Percentiles rank a stretch among this genome's conserved stretches.
Conservation (phyloP, 2,113 vertebrate genomes). For the Henicopernis longicauda region DNA sequence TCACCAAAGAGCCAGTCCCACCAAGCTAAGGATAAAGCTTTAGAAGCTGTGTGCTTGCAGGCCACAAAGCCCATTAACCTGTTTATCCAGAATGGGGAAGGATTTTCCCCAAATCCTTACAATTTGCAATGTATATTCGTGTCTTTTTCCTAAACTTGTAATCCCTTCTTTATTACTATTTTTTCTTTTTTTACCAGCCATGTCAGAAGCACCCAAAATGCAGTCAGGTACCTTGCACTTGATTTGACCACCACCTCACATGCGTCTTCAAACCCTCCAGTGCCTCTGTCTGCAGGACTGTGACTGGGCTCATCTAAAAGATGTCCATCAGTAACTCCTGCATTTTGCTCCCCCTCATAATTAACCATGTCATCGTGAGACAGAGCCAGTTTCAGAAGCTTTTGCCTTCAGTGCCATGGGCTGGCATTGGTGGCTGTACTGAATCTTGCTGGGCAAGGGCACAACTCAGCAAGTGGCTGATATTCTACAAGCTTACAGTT, state of each 20-base stretch:
- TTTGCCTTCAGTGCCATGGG: not conserved
- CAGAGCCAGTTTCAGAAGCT: not conserved
- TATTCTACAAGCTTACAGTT: not conserved
- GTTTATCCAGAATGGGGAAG: accelerated
- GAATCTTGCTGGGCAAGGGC: not conserved
- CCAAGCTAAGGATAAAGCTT: not conserved
- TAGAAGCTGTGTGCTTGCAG: not conserved
- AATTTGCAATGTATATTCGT: not conserved
- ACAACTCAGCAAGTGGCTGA: not conserved
- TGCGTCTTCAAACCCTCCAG: not conserved
- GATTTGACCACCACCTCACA: not conserved
- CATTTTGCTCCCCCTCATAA: not conserved
- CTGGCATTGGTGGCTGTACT: not conserved
- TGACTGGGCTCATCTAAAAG: not conserved
- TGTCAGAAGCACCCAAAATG: not conserved
- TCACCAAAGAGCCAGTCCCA: not conserved
- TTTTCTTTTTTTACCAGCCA: not conserved
- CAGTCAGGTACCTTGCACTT: not conserved
- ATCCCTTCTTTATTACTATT: not conserved
- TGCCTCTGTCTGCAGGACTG: not conserved
- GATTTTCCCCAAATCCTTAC: not conserved
- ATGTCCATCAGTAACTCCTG: not conserved
- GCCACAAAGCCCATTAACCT: not conserved
- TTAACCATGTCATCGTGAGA: not conserved
- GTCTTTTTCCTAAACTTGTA: not conserved